Conservation (phyloP, 2,888 invertebrate genomes). For the Drosophila histrio region DNA sequence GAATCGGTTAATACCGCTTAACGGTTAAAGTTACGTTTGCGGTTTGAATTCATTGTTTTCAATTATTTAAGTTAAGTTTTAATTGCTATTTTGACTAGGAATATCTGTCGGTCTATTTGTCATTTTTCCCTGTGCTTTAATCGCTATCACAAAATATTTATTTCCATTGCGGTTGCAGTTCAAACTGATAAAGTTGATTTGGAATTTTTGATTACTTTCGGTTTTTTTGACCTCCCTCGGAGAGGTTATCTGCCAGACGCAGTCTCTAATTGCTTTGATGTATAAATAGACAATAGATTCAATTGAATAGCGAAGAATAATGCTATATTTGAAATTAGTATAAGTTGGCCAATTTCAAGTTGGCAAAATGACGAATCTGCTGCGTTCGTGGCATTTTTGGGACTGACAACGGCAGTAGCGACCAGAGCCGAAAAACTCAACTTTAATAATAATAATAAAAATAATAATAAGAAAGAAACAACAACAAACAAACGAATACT, state of each 20-base stretch:
- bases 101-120: not conserved
- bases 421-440: not conserved
- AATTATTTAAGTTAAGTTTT: no score
- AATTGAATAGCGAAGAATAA: not conserved
- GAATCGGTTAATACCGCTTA: no score
- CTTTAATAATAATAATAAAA: not conserved
- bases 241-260: constrained; percentile 30
- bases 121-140: not conserved
- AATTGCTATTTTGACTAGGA: no score
- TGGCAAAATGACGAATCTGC: constrained; percentile 20
- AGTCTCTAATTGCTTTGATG: not conserved
- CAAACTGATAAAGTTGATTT: constrained; percentile 17
- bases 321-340: not conserved
- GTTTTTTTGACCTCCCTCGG: constrained; percentile 12
- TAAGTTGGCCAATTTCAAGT: not conserved
- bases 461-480: not conserved
- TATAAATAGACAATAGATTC: not conserved
- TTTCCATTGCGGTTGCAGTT: constrained; percentile 5
- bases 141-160: constrained; percentile 6
- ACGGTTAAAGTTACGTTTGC: no score
- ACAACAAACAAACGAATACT: constrained; percentile 15
- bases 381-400: constrained; percentile 51
- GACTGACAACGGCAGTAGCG: constrained; percentile 26
- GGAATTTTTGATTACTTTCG: constrained; percentile 24
- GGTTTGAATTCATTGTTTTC: no score